A percentile compares a stretch with the other conserved stretches of the same genome.
phyloP scores from a whole-genome alignment of 2,888 invertebrate species.

The Philopedon plagiatum region DNA sequence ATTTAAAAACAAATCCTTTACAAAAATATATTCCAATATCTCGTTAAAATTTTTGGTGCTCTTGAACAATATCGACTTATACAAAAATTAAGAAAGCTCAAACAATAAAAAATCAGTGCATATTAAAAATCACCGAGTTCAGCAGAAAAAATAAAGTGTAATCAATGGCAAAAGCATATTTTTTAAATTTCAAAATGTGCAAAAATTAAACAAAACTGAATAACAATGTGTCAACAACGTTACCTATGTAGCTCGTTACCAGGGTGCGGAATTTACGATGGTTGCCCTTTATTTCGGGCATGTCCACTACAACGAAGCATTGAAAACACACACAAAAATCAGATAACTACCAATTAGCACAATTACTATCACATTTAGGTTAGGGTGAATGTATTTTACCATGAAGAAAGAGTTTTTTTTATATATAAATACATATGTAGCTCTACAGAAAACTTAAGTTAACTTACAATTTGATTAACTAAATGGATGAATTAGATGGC shows the following conservation, averaged over 20 bases:
- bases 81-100: constrained; percentile 1
- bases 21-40: neutral
- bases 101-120: constrained; percentile 17
- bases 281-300: constrained; percentile 98
- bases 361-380: constrained; percentile 46
- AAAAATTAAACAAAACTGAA: constrained; percentile 24
- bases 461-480: too few species aligned
- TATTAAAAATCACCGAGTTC: neutral
- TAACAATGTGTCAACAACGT: constrained; percentile 59
- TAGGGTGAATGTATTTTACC: constrained; percentile 12
- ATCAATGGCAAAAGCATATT: neutral
- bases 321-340: constrained; percentile 66
- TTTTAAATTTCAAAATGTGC: constrained; percentile 18
- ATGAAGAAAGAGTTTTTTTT: constrained; percentile 3
- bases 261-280: constrained; percentile 99
- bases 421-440: neutral
- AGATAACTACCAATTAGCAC: constrained; percentile 49
- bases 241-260: constrained; percentile 99
- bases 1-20: constrained; percentile 8
- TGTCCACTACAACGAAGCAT: constrained; percentile 86
- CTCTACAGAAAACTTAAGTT: too few species aligned
- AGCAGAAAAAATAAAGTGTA: constrained; percentile 5
- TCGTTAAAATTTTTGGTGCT: neutral
- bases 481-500: too few species aligned
- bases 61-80: neutral